Evolutionary conservation across 2,797 vertebrate species (phyloP), one percentile per base, ranked within the genome.

Genomic region (Phylloscopus collybita): DNA sequence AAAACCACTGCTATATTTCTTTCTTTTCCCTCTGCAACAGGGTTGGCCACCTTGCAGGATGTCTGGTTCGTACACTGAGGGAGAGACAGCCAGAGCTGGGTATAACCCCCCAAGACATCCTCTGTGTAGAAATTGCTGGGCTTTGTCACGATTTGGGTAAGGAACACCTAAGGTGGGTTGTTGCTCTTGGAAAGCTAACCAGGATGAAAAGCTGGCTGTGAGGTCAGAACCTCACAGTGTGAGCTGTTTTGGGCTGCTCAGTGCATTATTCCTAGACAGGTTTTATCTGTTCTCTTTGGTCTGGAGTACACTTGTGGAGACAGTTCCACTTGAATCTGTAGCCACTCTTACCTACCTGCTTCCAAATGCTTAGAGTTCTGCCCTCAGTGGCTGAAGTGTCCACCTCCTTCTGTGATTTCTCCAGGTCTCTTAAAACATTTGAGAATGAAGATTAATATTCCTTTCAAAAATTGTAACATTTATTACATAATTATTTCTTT

Each of bases 91-190:
- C 98, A 6, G 99, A 99, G 13, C 98, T 99, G 57, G 80, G 94
- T 40, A 99, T 99, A 90, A 98, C 97, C 56, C 95, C 91, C 12
- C 97, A 98, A 94, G 99, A 99, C 80, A 96, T 99, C 32, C 98
- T 99, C 5, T 99, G 99, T 88, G 99, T 99, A 69, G 99, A 99
- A 97, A 99, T 99, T 4, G 99, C 99, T 30, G 99, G 99, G 5
- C 98, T 99, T 81, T 99, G 99, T 85, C 99, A 99, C 16, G 99
- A 99, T 94, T 96, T 99, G 32, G 99, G 99, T 99, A 97, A 98
- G 98, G 84, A 80, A 11, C 27, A 10, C 23, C 13, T 56, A 50
- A 62, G 30, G 2, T 36, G 54, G 16, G 15, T 72, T 54, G 4
- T 70, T 91, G 72, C 36, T 71, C 26, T 61, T 61, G 53, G 60